Evolutionary conservation across 2,888 invertebrate genomes (phyloP), one percentile per base, ranked within the genome.

Genomic region (Idaea aversata): DNA sequence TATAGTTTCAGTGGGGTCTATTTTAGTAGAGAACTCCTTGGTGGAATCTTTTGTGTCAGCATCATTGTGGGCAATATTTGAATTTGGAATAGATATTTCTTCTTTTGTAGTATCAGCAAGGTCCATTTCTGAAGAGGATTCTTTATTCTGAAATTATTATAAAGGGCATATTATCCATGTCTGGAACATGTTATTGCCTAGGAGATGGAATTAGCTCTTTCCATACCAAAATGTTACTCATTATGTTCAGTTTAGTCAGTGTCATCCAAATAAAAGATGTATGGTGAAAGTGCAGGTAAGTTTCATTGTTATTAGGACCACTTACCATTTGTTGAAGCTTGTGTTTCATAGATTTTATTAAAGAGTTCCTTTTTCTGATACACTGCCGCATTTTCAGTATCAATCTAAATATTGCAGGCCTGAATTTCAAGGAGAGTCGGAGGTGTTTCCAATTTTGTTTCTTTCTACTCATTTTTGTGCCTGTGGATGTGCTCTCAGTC

Each of bases 351-450:
- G 94, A 94, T 64, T 88, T 89, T 61, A 97, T 83, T 72, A 95
- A 92, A 66, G 88, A 90, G 47, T 93, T 93, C 77, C 95, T 95
- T 75, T 89, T 91, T 64, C 87, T 89, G 59, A 95, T 92, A 67
- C 88, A 88, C 47, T 90, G 90, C 67, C 94, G 93, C 79, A 96
- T 90, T 77, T 93, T 94, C 59, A 93, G 78, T 72, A 96, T 94
- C 65, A 94, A 93, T 70, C 90, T 88, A 57, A 94, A 72, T 15
- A 95, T 90, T 73, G 95, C 94, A 10, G 96, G 96, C 68, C 94
- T 91, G 71, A 94, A 93, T 75, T 88, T 87, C 38, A 95, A 79
- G 68, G 91, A 90, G 36, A 88, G 68, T 4, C 87, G 84, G 59
- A 92, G 80, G 62, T 71, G 82, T 73, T 78, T 80, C 64, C 84